Evolutionary conservation across 2,888 invertebrate species (phyloP), one percentile per base, ranked within the genome.

Genomic region (Acleris literana): DNA sequence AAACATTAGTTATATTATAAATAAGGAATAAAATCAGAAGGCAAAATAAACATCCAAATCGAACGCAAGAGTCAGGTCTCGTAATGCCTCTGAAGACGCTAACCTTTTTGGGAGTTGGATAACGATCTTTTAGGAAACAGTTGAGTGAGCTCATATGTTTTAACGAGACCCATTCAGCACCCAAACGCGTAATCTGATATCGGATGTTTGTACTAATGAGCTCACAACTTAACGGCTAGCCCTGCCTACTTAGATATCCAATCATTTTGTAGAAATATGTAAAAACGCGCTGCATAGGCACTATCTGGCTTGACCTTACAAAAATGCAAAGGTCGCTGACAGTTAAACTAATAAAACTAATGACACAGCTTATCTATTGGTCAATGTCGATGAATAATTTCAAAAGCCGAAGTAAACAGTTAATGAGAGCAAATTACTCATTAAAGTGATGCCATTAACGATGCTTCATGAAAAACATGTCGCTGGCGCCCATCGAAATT

Each of bases 141-240:
- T 22, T 22, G 22, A 22, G 53, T 59, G 39, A 64, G 48, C 49
- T 57, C 66, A 53, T 53, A 57, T 39, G 60, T 66, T 61, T 66
- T 51, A 61, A 65, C 55, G 49, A 61, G 25, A 29, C 48, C 53
- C 17, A 46, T 56, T 51, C 59, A 52, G 33, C 64, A 22, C 16
- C 20, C 44, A 44, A 61, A 59, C 48, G 17, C 33, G 65, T 65
- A 66, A 66, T 62, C 56, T 20, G 57, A 66, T 62, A 66, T 57
- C 57, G 52, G 53, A 62, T 62, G 66, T 66, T 57, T 52, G 20
- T 18, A 59, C 58, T 66, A 66, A 66, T 57, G 66, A 66, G 66
- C 66, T 62, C 66, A 66, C 61, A 57, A 65, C 65, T 61, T 61
- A 61, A 66, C 61, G 51, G 56, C 58, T 16, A 6, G 20, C 33